These are phyloP conservation scores for Embiotoca jacksoni DNA, from an alignment of 2,113 vertebrate species.

Conservation along the genomic window DNA sequence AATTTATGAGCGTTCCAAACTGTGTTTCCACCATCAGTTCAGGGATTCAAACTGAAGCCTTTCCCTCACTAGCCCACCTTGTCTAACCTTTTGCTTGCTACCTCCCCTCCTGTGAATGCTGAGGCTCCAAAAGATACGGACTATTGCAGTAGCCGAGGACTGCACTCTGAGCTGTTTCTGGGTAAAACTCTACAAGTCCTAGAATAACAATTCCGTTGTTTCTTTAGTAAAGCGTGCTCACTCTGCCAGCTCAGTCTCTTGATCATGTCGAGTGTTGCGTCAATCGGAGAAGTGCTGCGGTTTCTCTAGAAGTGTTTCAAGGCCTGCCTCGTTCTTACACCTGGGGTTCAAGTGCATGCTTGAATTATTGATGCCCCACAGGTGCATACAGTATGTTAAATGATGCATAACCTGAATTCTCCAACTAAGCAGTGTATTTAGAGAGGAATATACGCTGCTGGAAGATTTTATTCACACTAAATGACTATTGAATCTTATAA, in stretches of 20 bases:
- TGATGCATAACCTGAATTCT: constrained; percentile 61
- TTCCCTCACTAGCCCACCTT: constrained; percentile 26
- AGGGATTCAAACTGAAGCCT: constrained; percentile 21
- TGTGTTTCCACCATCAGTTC: constrained; percentile 5
- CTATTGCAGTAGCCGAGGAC: constrained; percentile 31
- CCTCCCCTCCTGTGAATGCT: constrained; percentile 1
- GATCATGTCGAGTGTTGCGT: constrained; percentile 68
- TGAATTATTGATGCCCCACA: constrained; percentile 78
- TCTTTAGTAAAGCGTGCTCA: constrained; percentile 55
- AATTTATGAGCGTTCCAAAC: background rate
- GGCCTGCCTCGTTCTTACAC: constrained; percentile 65
- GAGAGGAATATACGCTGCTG: constrained; percentile 11
- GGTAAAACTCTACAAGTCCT: constrained; percentile 44
- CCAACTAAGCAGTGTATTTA: constrained; percentile 32
- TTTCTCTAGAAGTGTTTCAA: constrained; percentile 67
- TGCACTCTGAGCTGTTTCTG: constrained; percentile 42
- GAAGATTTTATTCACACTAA: constrained; percentile 9
- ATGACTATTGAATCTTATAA: background rate
- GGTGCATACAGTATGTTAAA: constrained; percentile 62
- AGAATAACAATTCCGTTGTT: constrained; percentile 58
- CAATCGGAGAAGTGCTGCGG: constrained; percentile 59
- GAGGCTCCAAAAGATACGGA: constrained; percentile 4
- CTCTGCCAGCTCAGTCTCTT: constrained; percentile 58
- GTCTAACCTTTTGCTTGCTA: constrained; percentile 26
- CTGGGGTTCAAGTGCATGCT: constrained; percentile 60